Evolutionary conservation across 2,888 invertebrate genomes (phyloP), one percentile per base, ranked within the genome.

Genomic region (Sycophila texana): DNA sequence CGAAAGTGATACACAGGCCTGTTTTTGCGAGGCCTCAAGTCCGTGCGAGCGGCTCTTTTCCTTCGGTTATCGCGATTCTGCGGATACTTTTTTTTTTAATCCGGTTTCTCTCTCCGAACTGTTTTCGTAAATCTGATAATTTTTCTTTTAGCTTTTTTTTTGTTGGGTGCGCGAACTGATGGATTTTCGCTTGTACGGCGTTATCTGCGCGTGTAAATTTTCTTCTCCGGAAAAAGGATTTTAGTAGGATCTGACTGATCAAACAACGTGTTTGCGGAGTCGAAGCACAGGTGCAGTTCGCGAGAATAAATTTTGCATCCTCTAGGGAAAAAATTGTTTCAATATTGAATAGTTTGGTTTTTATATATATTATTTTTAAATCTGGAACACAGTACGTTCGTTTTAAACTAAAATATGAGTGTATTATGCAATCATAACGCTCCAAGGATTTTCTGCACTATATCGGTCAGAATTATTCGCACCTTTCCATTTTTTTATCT

Each of bases 1-100:
- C 39, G 73, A 72, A 73, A 77, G 65, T 66, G 72, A 77, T 67
- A 55, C 51, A 26, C n/a, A 30, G 77, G 71, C 39, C 39, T 39
- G 39, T 63, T 63, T 63, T 63, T 63, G 47, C n/a, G 22, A 61
- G n/a, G 30, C 39, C 10, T 10, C 39, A 26, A 26, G 39, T 39
- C 39, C 39, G 39, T 53, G 14, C 14, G 14, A n/a, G 39, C n/a
- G 14, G 53, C n/a, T 53, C n/a, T 53, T 53, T 53, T 53, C 26
- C 10, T 14, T 16, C 4, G 16, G 26, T 14, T 20, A 16, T 20
- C 60, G 60, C 14, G 60, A 58, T 58, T 57, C 22, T 14, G n/a
- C n/a, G 53, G 22, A 58, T 58, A 58, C 58, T 18, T 14, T 10
- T 60, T 10, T 60, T 60, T 60, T 26, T 60, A 5, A 13, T 20